Evolutionary conservation across 2,888 invertebrate genomes (phyloP).

Genomic region (Muschampia plurimacula): DNA sequence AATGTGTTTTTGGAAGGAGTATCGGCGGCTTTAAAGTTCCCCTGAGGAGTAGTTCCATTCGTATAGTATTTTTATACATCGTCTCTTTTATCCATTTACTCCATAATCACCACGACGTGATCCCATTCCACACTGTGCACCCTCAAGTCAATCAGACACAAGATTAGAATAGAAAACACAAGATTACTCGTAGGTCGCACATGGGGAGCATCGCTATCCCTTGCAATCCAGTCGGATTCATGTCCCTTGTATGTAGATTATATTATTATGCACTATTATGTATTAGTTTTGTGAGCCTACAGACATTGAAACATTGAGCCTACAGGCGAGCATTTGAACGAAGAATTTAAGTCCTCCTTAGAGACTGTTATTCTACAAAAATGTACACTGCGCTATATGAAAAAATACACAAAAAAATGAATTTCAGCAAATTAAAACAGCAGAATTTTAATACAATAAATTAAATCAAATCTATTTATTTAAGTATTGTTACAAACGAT

Average conservation of each 20-base stretch:
- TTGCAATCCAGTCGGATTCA: constrained; percentile 6
- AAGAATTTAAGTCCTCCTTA: neutral
- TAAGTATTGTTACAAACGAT: too few species aligned
- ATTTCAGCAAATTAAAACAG: too few species aligned
- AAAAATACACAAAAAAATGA: too few species aligned
- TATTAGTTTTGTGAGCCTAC: constrained; percentile 1
- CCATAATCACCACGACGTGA: neutral
- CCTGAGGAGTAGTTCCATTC: too few species aligned
- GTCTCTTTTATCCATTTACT: neutral
- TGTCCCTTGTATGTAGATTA: constrained; percentile 19
- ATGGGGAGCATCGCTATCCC: neutral
- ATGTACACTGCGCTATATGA: too few species aligned
- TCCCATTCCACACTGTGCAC: neutral
- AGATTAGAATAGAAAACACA: neutral
- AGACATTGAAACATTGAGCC: neutral
- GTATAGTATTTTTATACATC: neutral
- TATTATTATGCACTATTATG: constrained; percentile 2
- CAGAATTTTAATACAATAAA: too few species aligned
- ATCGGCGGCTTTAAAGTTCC: too few species aligned
- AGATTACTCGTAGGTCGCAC: neutral
- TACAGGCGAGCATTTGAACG: neutral
- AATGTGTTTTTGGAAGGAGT: too few species aligned
- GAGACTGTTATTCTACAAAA: too few species aligned
- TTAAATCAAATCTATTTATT: too few species aligned
- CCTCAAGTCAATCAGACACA: constrained; percentile 1